Base-by-base conservation (phyloP, 1,140 invertebrate genomes). In the Drosophila insularis region DNA sequence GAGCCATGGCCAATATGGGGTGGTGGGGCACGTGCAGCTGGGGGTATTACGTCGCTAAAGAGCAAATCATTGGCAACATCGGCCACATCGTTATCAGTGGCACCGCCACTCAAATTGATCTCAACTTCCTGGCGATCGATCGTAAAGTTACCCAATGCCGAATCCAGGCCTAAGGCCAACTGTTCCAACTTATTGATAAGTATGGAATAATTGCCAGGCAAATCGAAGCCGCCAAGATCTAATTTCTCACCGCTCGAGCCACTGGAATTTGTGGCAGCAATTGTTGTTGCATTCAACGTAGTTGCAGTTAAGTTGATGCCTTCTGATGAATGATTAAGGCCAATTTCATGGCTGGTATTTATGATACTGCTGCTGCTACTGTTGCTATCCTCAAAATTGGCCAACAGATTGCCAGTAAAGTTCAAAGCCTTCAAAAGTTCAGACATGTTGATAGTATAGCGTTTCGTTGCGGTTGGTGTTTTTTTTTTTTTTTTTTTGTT, bases 141-240 rank as follows among this genome's bases (percentile, higher is more conserved):
- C 53, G 90, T 80, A 27, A 91, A 74, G 60, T 91, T 91, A 17
- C 77, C 84, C 40, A 91, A 35, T 0, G 86, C 84, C n/a, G 90
- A 77, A 53, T 91, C 90, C 56, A 91, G 53, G 19, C 90, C 90
- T 54, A 91, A 63, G 8, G 90, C 90, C 60, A 91, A 65, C 32
- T 90, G 86, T 65, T 91, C 90, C n/a, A 91, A 68, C 66, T 91
- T 91, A 35, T 91, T 91, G 53, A 91, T 91, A 53, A 92, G 61
- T 67, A 92, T 74, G 5, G 91, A 92, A 55, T 92, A 91, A 63
- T 92, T 92, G 64, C 90, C 80, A 2, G 91, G 78, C 69, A 92
- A 53, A 74, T 91, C 90, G 56, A 90, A 81, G 32, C 75, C 77
- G n/a, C 80, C 78, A 40, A 89, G 43, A 68, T 89, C 75, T 6